Evolutionary conservation across 2,888 invertebrate species (phyloP), one percentile per base, ranked within the genome.

Genomic region (Seladonia tumulorum): DNA sequence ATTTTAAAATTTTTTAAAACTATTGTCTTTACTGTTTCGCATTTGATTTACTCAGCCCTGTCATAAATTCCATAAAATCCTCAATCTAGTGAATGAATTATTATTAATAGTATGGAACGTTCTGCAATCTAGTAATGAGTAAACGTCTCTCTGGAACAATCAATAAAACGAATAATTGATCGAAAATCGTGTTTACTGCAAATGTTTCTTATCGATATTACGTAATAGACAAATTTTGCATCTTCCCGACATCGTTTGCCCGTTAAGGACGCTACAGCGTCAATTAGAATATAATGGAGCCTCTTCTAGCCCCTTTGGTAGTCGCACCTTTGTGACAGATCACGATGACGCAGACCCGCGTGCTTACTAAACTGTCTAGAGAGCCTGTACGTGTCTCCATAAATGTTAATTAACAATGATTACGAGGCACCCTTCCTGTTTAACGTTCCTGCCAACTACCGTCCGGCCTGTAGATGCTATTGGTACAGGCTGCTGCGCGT

Each of bases 391-490:
- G 88, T 88, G 88, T 91, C 90, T 86, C 89, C 91, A 93, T 93
- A 93, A 93, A 93, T 93, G 92, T 92, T 93, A 92, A 93, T 93
- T 92, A 93, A 91, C 91, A 88, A 89, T 92, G 88, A 93, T 93
- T 92, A 93, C 85, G 89, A 74, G 81, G 72, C 80, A 29, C 83
- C 80, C 87, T 80, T 74, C 78, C 87, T 87, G 83, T 81, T 88
- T 86, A 88, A 87, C 87, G 83, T 81, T 87, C 79, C 85, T 57
- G 83, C 75, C 83, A 81, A 82, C 85, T 81, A 76, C 80, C 45
- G 81, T 68, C 72, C 74, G 66, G 78, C 45, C 76, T 86, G 49
- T 73, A 79, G 79, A 57, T 57, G 70, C 42, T 82, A 87, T 80
- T 76, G 85, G 78, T 72, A 35, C 70, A 76, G 74, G 47, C 76